Conservation (phyloP, 2,888 invertebrate species). For the Drosophila maculinotata region DNA sequence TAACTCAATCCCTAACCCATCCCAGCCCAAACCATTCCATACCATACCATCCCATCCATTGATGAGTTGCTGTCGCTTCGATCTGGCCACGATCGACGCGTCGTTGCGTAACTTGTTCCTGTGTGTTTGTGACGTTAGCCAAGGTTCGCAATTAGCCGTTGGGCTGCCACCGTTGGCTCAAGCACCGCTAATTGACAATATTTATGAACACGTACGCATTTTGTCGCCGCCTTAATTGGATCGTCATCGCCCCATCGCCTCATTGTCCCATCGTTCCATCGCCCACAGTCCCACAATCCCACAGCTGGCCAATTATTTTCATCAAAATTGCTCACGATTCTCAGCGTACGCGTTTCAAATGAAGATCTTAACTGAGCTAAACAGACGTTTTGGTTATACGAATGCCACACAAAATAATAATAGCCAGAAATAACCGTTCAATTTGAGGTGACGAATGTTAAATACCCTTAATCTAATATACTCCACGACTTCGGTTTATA, state of each 20-base stretch:
- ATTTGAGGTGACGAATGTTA: not conserved
- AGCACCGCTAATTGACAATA: constrained; percentile 80
- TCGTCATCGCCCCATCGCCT: constrained; percentile 39
- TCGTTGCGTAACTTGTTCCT: constrained; percentile 80
- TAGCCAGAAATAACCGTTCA: not conserved
- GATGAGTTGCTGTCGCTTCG: constrained; percentile 58
- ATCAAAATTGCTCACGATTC: constrained; percentile 80
- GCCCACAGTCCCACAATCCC: constrained; percentile 52
- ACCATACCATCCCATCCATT: constrained; percentile 42
- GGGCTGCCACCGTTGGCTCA: constrained; percentile 63
- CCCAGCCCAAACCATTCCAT: not conserved
- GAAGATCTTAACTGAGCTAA: constrained; percentile 67
- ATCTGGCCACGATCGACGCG: constrained; percentile 56
- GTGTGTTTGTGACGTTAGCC: constrained; percentile 32
- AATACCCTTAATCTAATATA: constrained; percentile 3
- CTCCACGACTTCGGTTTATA: no score
- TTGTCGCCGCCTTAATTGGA: constrained; percentile 79
- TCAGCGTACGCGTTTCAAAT: constrained; percentile 65
- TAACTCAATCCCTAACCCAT: constrained; percentile 70
- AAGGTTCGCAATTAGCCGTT: constrained; percentile 78
- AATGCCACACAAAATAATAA: constrained; percentile 48
- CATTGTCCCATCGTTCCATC: constrained; percentile 10
- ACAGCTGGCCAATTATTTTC: constrained; percentile 78
- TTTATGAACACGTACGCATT: constrained; percentile 83
- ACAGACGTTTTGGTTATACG: constrained; percentile 73